Conservation (phyloP, 2,113 vertebrate species). For the Phyllostomus discolor region DNA sequence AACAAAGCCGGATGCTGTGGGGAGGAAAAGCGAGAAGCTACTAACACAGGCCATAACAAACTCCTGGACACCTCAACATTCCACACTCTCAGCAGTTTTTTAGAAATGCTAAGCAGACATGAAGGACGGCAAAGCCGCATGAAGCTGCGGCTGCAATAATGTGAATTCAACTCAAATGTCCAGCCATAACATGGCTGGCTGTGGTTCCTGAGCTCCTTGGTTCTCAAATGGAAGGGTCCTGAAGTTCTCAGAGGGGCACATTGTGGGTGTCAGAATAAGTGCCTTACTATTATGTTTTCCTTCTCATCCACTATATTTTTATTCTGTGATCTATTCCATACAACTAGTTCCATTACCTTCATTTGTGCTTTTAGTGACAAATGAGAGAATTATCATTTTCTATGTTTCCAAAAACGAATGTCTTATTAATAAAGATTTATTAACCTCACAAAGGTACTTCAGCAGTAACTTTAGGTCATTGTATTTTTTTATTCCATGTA, state of each 20-base stretch:
- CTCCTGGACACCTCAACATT: background rate
- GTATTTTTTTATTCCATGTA: background rate
- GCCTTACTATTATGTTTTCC: background rate
- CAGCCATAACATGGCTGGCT: background rate
- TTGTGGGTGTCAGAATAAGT: background rate
- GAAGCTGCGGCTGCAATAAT: accelerated
- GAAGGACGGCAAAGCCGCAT: background rate
- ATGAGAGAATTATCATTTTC: background rate
- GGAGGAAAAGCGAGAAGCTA: background rate
- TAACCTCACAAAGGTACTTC: background rate
- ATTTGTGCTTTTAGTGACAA: background rate
- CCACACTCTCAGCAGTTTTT: background rate
- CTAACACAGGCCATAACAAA: background rate
- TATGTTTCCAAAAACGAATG: background rate
- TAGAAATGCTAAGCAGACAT: background rate
- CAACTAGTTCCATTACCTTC: background rate
- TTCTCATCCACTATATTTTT: background rate
- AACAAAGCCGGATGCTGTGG: background rate
- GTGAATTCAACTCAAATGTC: background rate
- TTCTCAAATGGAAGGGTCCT: background rate
- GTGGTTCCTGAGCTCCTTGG: background rate
- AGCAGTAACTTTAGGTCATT: background rate
- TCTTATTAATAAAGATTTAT: background rate
- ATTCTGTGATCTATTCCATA: background rate
- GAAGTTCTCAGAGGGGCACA: background rate